Percentiles rank a stretch among this genome's conserved stretches.
Conservation (phyloP, 2,888 invertebrate genomes). For the Spodoptera picta region DNA sequence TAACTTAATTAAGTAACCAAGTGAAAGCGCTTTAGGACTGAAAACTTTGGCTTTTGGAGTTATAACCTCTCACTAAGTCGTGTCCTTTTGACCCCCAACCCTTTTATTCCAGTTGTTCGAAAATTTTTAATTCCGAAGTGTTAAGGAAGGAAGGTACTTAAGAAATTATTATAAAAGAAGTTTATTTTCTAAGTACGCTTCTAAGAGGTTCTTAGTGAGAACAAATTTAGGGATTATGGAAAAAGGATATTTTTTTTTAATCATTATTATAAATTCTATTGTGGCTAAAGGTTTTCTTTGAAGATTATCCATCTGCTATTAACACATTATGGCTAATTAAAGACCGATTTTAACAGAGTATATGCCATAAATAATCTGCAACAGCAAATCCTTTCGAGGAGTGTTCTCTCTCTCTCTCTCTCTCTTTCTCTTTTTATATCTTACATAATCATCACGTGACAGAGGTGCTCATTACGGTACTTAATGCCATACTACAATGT, state of each 20-base stretch:
- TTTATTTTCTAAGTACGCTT: constrained; percentile 41
- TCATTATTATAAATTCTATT: constrained; percentile 1
- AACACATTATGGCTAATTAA: no score
- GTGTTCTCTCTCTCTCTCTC: no score
- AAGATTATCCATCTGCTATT: not conserved
- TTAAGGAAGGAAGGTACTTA: constrained; percentile 17
- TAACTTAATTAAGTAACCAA: constrained; percentile 21
- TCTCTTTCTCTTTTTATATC: no score
- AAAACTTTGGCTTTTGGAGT: constrained; percentile 12
- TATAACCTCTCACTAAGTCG: constrained; percentile 19
- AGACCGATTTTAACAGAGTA: no score
- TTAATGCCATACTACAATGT: no score
- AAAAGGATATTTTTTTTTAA: constrained; percentile 7
- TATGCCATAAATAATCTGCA: no score
- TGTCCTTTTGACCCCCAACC: constrained; percentile 28
- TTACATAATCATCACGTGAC: no score
- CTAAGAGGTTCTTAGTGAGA: constrained; percentile 8
- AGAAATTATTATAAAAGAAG: constrained; percentile 33
- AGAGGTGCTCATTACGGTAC: no score
- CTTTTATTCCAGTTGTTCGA: constrained; percentile 12
- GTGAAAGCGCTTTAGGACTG: constrained; percentile 19
- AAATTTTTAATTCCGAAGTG: constrained; percentile 23
- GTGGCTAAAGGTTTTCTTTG: not conserved
- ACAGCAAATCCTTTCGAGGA: no score
- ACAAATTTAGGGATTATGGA: constrained; percentile 17